Evolutionary conservation across 30 jellyfish, hydroid and myxozoan species (phyloP).

Genomic region (Aurelia aurita): DNA sequence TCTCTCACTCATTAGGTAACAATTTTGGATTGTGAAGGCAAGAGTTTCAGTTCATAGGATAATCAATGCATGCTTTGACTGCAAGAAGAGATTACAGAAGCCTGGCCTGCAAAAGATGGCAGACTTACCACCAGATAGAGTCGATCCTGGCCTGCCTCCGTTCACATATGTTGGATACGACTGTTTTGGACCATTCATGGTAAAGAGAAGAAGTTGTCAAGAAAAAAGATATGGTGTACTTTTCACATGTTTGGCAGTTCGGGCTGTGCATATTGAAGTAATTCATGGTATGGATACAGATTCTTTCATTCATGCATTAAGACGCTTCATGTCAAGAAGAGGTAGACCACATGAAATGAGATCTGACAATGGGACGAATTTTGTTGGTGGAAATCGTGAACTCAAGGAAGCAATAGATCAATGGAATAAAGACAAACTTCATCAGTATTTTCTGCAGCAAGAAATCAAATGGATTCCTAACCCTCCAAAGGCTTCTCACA

Average conservation of each 20-base stretch:
- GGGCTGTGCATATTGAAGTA: constrained; percentile 64
- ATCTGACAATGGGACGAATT: constrained; percentile 52
- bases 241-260: constrained; percentile 57
- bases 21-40: constrained; percentile 50
- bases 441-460: not conserved
- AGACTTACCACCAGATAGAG: too few relatives aligned
- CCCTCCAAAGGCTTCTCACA: constrained; percentile 41
- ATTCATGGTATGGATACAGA: constrained; percentile 38
- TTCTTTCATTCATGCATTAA: constrained; percentile 20
- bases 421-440: constrained; percentile 38
- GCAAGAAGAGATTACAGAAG: constrained; percentile 24
- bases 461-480: constrained; percentile 21
- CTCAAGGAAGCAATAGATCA: constrained; percentile 30
- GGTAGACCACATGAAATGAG: constrained; percentile 15
- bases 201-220: constrained; percentile 41
- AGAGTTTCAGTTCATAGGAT: constrained; percentile 33
- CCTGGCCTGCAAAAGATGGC: constrained; percentile 55
- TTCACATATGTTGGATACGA: constrained; percentile 65
- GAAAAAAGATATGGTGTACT: constrained; percentile 67
- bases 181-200: constrained; percentile 58
- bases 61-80: constrained; percentile 16
- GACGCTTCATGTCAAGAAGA: constrained; percentile 50
- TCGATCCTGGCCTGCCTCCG: constrained; percentile 51
- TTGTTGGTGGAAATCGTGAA: constrained; percentile 32
- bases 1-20: constrained; percentile 33